Evolutionary conservation across 2,113 vertebrate genomes (phyloP).

Genomic region (Riparia riparia): DNA sequence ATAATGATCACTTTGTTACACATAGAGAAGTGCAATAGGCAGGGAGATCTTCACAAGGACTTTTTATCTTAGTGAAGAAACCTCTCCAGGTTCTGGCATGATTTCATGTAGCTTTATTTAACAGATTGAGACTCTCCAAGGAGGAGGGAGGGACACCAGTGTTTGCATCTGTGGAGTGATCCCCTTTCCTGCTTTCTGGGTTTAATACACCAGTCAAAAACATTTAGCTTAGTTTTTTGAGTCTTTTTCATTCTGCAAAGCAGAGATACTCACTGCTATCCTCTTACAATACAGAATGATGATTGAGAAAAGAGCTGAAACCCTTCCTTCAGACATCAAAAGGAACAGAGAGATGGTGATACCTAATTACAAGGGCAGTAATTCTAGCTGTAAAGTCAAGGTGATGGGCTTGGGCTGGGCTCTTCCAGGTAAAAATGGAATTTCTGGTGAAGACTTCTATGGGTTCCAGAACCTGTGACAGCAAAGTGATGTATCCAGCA

Average conservation of each 20-base stretch:
- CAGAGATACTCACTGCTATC: background rate
- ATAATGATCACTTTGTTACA: constrained; percentile 36
- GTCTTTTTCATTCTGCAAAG: background rate
- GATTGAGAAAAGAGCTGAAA: background rate
- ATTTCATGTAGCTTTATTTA: constrained; percentile 34
- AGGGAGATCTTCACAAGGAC: constrained; percentile 28
- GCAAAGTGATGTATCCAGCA: background rate
- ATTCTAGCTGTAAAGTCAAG: background rate
- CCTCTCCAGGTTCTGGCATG: background rate
- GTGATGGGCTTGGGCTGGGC: rapidly evolving
- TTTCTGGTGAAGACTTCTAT: background rate
- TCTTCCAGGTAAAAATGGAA: background rate
- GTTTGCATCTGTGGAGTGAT: background rate
- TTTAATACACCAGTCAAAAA: background rate
- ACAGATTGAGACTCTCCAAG: background rate
- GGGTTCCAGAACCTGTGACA: background rate
- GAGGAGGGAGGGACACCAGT: background rate
- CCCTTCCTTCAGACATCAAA: background rate
- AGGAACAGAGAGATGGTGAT: background rate
- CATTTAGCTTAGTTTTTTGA: background rate
- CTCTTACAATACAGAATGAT: background rate
- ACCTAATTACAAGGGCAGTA: background rate
- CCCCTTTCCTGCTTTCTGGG: background rate
- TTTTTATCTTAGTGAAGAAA: background rate
- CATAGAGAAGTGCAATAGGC: constrained; percentile 32